Evolutionary conservation across 1,140 invertebrate genomes (phyloP).

Genomic region (honey bee (Apis mellifera)): DNA sequence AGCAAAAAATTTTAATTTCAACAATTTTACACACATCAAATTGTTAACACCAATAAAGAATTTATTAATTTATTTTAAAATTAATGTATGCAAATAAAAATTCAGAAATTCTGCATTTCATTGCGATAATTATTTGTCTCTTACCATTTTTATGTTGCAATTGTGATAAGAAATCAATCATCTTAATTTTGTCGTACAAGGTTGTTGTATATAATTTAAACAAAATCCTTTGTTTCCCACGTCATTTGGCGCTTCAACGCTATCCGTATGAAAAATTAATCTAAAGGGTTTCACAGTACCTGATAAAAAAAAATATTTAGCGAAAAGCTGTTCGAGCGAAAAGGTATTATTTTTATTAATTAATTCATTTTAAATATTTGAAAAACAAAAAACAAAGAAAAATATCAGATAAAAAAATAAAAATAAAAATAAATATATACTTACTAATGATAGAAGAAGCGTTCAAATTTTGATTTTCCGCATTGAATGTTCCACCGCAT

Average conservation of each 20-base stretch:
- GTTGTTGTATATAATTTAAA: slow-evolving; percentile 91
- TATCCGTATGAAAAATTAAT: slow-evolving; percentile 89
- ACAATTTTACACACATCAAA: too few species aligned
- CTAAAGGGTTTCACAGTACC: slow-evolving; percentile 90
- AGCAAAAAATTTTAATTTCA: too few species aligned
- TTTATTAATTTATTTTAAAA: not conserved
- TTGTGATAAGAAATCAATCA: not conserved
- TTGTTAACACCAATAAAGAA: too few species aligned
- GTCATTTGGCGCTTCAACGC: slow-evolving; percentile 87
- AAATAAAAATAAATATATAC: slow-evolving; percentile 63
- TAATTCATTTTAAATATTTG: too few species aligned
- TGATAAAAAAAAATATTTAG: slow-evolving; percentile 79
- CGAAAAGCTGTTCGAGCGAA: too few species aligned
- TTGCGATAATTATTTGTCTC: not conserved
- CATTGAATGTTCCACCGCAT: slow-evolving; percentile 87
- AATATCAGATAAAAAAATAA: not conserved
- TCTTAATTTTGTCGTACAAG: slow-evolving; percentile 84
- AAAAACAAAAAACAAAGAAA: not conserved
- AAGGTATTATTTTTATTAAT: not conserved
- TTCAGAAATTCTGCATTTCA: not conserved
- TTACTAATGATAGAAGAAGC: slow-evolving; percentile 85
- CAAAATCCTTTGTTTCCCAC: slow-evolving; percentile 90
- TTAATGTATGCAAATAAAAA: slow-evolving; percentile 49
- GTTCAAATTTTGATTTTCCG: slow-evolving; percentile 83
- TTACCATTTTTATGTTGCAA: not conserved